A percentile compares a stretch with the other conserved stretches of the same genome.
phyloP scores from a whole-genome alignment of 1,140 invertebrate genomes.

The Brachionus plicatilis region DNA sequence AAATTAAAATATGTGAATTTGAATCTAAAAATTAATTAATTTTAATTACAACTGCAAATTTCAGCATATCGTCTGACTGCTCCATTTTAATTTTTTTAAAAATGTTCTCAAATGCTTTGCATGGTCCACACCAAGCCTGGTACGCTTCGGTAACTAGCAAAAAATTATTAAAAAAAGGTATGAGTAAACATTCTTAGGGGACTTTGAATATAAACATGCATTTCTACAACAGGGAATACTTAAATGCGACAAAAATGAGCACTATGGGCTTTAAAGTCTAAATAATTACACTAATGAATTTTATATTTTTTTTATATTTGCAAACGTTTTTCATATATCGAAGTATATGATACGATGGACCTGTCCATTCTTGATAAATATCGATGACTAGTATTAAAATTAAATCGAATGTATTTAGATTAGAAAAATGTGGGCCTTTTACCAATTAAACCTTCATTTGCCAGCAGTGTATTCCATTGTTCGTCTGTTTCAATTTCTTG shows the following conservation, averaged over 20 bases:
- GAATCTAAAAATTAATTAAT: neutral
- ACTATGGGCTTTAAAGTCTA: neutral
- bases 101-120: slow-evolving; percentile 74
- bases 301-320: neutral
- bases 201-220: neutral
- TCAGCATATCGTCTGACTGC: slow-evolving; percentile 72
- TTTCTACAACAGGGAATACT: neutral
- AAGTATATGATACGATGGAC: slow-evolving; percentile 11
- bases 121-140: slow-evolving; percentile 87
- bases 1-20: neutral
- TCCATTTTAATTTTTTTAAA: slow-evolving; percentile 83
- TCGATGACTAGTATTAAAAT: slow-evolving; percentile 26
- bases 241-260: neutral
- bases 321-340: neutral
- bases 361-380: slow-evolving; percentile 25
- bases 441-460: slow-evolving; percentile 73
- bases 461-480: slow-evolving; percentile 75
- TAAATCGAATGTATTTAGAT: neutral
- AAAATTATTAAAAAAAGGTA: slow-evolving; percentile 23
- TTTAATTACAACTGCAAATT: slow-evolving; percentile 67
- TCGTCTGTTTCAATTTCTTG: slow-evolving; percentile 65
- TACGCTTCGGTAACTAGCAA: slow-evolving; percentile 76
- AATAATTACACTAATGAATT: neutral
- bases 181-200: neutral
- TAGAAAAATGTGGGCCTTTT: slow-evolving; percentile 43